phyloP scores from a whole-genome alignment of 1,140 invertebrate genomes.

The Microplitis demolitor region DNA sequence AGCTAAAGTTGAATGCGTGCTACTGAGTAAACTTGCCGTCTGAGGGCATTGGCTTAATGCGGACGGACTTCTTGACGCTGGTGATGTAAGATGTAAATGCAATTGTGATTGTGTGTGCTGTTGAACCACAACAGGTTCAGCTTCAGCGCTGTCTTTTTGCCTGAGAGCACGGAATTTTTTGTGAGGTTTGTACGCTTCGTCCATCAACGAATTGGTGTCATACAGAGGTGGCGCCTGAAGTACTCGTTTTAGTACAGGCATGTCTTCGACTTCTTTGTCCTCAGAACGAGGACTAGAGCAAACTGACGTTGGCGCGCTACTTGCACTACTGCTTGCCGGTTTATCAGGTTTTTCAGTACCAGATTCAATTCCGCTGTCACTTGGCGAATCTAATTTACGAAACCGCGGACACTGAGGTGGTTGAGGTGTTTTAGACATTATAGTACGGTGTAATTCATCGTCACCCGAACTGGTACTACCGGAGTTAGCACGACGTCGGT shows the following conservation, averaged over 20 bases:
- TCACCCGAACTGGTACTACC: conserved; percentile 77
- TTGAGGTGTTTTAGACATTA: conserved; percentile 62
- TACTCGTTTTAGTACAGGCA: conserved; percentile 90
- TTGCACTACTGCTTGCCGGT: conserved; percentile 68
- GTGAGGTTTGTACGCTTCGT: conserved; percentile 92
- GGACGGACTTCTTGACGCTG: conserved; percentile 43
- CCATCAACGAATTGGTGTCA: conserved; percentile 88
- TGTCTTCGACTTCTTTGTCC: conserved; percentile 87
- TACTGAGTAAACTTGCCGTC: conserved; percentile 67
- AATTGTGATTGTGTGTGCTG: conserved; percentile 52
- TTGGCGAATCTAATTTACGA: conserved; percentile 85
- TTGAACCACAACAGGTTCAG: conserved; percentile 65
- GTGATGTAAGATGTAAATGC: conserved; percentile 61
- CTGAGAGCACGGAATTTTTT: conserved; percentile 89
- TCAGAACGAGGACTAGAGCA: conserved; percentile 87
- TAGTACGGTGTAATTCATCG: conserved; percentile 72
- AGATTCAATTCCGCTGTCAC: conserved; percentile 90
- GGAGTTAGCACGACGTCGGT: conserved; percentile 76
- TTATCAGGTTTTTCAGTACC: conserved; percentile 86
- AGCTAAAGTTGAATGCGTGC: conserved; percentile 84
- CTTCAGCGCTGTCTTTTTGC: conserved; percentile 78
- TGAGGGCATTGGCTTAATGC: conserved; percentile 44
- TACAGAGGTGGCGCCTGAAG: conserved; percentile 89
- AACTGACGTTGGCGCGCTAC: conserved; percentile 74
- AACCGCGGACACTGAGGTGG: conserved; percentile 66